Conservation (phyloP, 2,797 vertebrate species). For the Netta rufina region DNA sequence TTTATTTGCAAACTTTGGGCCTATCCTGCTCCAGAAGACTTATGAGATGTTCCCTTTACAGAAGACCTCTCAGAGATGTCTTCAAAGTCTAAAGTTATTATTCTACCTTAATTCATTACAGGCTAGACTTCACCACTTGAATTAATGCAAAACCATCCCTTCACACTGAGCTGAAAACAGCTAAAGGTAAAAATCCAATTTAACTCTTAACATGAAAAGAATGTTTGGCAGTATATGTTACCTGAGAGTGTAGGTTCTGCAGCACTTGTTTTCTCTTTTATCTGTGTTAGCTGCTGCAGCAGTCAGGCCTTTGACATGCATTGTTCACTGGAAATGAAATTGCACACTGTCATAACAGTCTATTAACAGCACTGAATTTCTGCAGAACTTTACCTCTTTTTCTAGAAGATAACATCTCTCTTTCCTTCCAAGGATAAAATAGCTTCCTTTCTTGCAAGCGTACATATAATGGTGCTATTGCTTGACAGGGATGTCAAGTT, state of each 20-base stretch:
- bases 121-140: neutral
- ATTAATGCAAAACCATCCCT: conserved; percentile 1
- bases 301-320: neutral
- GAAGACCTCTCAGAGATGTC: neutral
- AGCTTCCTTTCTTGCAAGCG: conserved; percentile 58
- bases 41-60: neutral
- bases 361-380: conserved; percentile 57
- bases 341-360: conserved; percentile 48
- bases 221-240: neutral
- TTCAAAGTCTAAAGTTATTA: neutral
- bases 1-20: neutral
- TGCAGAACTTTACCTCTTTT: conserved; percentile 46
- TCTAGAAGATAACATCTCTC: conserved; percentile 64
- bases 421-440: conserved; percentile 67
- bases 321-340: conserved; percentile 38
- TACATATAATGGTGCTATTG: conserved; percentile 41
- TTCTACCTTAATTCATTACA: neutral
- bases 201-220: conserved; percentile 14
- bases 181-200: neutral
- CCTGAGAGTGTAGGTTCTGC: neutral
- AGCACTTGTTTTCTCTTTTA: neutral
- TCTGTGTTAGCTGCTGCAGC: neutral
- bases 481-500: conserved; percentile 69
- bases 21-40: neutral
- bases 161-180: neutral